A percentile compares a stretch with the other conserved stretches of the same genome.
phyloP scores from a whole-genome alignment of 2,113 vertebrate species.

The Progne subis region DNA sequence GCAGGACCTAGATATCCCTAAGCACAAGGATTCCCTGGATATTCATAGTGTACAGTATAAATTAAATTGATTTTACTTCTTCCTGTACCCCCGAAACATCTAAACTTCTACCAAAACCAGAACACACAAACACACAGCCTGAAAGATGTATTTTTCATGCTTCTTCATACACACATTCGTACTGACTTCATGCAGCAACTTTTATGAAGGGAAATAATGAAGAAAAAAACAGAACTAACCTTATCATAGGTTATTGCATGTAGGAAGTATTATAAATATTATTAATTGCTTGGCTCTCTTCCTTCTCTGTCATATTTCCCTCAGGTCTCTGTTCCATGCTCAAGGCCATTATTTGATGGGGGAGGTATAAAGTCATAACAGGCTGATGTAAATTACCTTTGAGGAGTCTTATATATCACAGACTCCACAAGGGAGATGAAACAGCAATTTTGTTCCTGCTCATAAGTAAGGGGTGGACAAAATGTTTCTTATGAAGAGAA shows the following conservation, averaged over 20 bases:
- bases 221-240: background rate
- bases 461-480: conserved; percentile 5
- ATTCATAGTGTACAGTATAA: background rate
- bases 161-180: background rate
- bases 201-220: background rate
- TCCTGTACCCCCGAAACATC: background rate
- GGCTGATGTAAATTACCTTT: conserved; percentile 68
- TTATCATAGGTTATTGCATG: conserved; percentile 26
- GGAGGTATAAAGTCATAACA: conserved; percentile 59
- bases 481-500: conserved; percentile 1
- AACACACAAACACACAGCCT: background rate
- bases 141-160: background rate
- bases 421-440: conserved; percentile 33
- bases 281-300: conserved; percentile 64
- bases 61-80: background rate
- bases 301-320: conserved; percentile 59
- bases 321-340: conserved; percentile 54
- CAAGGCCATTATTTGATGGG: conserved; percentile 60
- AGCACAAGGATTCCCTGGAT: background rate
- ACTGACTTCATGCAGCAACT: background rate
- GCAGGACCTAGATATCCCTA: background rate
- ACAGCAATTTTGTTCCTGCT: conserved; percentile 44
- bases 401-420: conserved; percentile 60
- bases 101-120: background rate
- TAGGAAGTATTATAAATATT: conserved; percentile 64